Percentiles rank a stretch among this genome's conserved stretches.
Conservation (phyloP, 1,140 invertebrate genomes). For the Anastatus disparis region DNA sequence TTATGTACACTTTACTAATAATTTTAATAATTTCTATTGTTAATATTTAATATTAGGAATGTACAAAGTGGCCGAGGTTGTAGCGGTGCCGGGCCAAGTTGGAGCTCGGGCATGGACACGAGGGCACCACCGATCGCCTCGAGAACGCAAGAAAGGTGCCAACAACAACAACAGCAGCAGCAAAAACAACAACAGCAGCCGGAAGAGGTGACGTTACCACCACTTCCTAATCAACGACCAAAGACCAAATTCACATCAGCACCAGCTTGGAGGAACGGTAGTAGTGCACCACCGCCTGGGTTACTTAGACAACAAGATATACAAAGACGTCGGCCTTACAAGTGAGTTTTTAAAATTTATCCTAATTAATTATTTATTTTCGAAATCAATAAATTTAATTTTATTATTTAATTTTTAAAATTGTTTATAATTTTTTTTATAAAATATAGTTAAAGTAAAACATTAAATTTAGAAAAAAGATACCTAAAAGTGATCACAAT, state of each 20-base stretch:
- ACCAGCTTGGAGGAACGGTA: slow-evolving; percentile 44
- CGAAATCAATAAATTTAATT: too few species aligned
- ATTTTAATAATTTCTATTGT: too few species aligned
- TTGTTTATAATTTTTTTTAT: too few species aligned
- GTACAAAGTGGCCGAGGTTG: not conserved
- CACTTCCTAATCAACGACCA: slow-evolving; percentile 52
- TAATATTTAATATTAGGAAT: not conserved
- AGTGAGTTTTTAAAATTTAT: too few species aligned
- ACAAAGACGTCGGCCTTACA: slow-evolving; percentile 59
- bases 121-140: slow-evolving; percentile 62
- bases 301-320: slow-evolving; percentile 29
- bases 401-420: too few species aligned
- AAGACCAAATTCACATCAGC: slow-evolving; percentile 49
- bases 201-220: slow-evolving; percentile 61
- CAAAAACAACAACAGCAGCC: slow-evolving; percentile 49
- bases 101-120: slow-evolving; percentile 61
- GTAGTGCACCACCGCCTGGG: not conserved
- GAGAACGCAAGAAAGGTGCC: slow-evolving; percentile 52
- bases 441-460: too few species aligned
- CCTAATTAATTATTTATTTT: too few species aligned
- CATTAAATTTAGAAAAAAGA: too few species aligned
- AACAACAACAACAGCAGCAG: slow-evolving; percentile 45
- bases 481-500: too few species aligned
- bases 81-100: slow-evolving; percentile 17
- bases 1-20: too few species aligned